Evolutionary conservation across 2,113 vertebrate species (phyloP), one percentile per base, ranked within the genome.

Genomic region (Origma solitaria): DNA sequence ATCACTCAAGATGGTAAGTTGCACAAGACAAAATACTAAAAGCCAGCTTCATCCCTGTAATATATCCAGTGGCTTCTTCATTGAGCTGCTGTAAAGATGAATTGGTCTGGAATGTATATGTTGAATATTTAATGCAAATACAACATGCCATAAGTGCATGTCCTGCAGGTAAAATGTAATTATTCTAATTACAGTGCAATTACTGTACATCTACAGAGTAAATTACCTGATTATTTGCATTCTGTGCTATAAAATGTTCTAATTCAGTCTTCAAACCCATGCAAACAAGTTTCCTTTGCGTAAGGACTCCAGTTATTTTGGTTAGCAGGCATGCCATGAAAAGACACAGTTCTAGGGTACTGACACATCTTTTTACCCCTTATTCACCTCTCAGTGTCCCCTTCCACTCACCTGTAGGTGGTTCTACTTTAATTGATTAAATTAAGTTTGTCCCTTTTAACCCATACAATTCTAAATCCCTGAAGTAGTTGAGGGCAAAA

Each of bases 111-210:
- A 94, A 92, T 92, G 9, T 73, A 61, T 56, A 95, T 91, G 18
- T 69, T 96, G 75, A 95, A 90, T 93, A 90, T 92, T 95, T 94
- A 96, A 88, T 95, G 66, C 80, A 96, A 94, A 94, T 90, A 89
- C 64, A 93, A 87, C 83, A 70, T 71, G 38, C 54, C 42, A 35
- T 90, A 96, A 97, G 65, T 92, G 54, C n/a, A 93, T 95, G 95
- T 94, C 85, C 77, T 97, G 80, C 64, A 93, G 88, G 64, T 79
- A 66, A 96, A 96, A 94, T 83, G 57, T 60, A 96, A 86, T 97
- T 95, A 96, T 97, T 97, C 84, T 96, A 96, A 96, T 97, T 96
- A 95, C 58, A 90, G 70, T 80, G 76, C 82, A 92, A 97, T 97
- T 96, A 96, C 44, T 77, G 69, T 86, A 85, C 47, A 96, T 57